These are phyloP conservation scores for Tyrannus savana DNA, from an alignment of 2,113 vertebrate species.

Conservation along the genomic window DNA sequence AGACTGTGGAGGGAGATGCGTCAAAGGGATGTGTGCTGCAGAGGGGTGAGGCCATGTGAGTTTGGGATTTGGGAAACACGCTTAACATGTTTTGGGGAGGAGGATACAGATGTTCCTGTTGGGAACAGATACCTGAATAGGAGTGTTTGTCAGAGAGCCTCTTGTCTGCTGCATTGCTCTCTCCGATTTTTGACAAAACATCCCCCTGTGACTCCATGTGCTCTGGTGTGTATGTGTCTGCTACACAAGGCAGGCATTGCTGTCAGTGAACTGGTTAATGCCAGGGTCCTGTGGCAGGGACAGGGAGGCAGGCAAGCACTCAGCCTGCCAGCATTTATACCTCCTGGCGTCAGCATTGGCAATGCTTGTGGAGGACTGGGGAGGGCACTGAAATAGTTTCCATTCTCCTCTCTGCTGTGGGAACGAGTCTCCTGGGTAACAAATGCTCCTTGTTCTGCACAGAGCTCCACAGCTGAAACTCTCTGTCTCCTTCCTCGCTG, in stretches of 20 bases:
- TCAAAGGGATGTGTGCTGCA: neutral
- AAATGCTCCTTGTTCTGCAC: conserved; percentile 55
- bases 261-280: conserved; percentile 15
- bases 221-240: neutral
- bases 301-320: neutral
- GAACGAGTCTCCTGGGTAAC: conserved; percentile 57
- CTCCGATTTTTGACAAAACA: neutral
- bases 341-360: conserved; percentile 45
- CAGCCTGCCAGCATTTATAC: conserved; percentile 41
- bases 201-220: neutral
- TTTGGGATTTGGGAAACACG: neutral
- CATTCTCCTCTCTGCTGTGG: conserved; percentile 62
- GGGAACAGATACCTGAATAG: neutral
- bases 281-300: neutral
- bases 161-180: neutral
- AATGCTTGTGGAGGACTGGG: neutral
- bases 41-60: neutral
- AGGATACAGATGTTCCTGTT: neutral
- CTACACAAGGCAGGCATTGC: neutral
- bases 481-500: neutral
- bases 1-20: neutral
- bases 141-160: neutral
- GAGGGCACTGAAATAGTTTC: conserved; percentile 57
- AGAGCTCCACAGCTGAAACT: conserved; percentile 17
- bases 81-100: neutral